These are phyloP conservation scores for Carollia perspicillata DNA, from an alignment of 2,113 vertebrate genomes.

Conservation along the genomic window DNA sequence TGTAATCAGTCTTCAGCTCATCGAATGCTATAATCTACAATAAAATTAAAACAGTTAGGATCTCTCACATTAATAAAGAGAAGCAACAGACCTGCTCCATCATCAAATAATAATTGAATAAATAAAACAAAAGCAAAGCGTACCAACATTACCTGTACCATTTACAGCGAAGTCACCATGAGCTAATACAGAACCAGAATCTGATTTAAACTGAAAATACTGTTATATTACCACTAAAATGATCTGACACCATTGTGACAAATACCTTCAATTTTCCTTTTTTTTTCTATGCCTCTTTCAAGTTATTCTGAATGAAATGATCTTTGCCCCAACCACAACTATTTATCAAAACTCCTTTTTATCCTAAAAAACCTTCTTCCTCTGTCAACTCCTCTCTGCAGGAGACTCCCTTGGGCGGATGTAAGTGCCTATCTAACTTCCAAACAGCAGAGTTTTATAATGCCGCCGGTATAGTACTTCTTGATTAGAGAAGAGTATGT, in stretches of 20 bases:
- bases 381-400: background rate
- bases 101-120: background rate
- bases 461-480: background rate
- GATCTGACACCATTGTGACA: background rate
- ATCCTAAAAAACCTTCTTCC: background rate
- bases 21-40: constrained; percentile 98
- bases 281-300: background rate
- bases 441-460: background rate
- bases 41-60: constrained; percentile 59
- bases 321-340: background rate
- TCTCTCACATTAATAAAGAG: background rate
- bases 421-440: background rate
- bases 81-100: background rate
- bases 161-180: background rate
- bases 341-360: background rate
- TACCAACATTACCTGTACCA: background rate
- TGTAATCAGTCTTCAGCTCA: constrained; percentile 99
- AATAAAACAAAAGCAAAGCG: constrained; percentile 11
- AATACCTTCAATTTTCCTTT: constrained; percentile 1
- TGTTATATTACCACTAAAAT: background rate
- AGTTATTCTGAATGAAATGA: background rate
- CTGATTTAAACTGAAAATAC: background rate
- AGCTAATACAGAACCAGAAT: background rate
- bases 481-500: background rate
- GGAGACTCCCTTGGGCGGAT: background rate